phyloP scores from a whole-genome alignment of 2,797 vertebrate genomes.

The Gymnopithys bicolor region DNA sequence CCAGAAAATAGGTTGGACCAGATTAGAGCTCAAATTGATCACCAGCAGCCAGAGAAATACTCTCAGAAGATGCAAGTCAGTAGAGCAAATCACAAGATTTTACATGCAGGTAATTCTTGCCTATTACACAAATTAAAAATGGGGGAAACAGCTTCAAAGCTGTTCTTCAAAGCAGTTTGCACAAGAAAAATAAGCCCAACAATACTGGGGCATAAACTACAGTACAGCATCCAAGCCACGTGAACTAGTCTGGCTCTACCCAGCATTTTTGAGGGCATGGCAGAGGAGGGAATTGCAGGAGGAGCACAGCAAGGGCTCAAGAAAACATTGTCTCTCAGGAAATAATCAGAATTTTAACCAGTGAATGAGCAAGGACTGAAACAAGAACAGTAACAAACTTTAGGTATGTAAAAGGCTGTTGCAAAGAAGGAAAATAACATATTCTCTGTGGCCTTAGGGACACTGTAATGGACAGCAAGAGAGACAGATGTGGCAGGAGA shows the following conservation, averaged over 20 bases:
- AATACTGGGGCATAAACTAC: not conserved
- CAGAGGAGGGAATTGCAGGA: not conserved
- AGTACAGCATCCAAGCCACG: fast-evolving
- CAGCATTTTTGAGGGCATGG: fast-evolving
- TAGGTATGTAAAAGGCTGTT: fast-evolving
- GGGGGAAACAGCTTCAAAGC: not conserved
- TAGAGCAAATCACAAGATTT: not conserved
- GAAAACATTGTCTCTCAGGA: fast-evolving
- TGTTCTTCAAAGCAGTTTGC: not conserved
- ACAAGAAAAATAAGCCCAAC: not conserved
- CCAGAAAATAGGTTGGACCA: not conserved
- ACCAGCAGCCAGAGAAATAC: not conserved
- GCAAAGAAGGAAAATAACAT: not conserved
- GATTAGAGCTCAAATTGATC: not conserved
- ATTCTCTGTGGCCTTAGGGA: not conserved
- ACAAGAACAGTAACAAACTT: fast-evolving
- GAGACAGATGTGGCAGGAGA: fast-evolving
- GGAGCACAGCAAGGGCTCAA: not conserved
- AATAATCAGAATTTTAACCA: fast-evolving
- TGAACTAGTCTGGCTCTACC: not conserved
- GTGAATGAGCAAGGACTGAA: not conserved
- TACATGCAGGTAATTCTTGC: not conserved
- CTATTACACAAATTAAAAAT: not conserved
- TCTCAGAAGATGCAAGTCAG: not conserved
- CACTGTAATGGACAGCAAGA: not conserved